Base-by-base conservation (phyloP, 2,113 vertebrate species). In the Oncorhynchus gorbuscha region DNA sequence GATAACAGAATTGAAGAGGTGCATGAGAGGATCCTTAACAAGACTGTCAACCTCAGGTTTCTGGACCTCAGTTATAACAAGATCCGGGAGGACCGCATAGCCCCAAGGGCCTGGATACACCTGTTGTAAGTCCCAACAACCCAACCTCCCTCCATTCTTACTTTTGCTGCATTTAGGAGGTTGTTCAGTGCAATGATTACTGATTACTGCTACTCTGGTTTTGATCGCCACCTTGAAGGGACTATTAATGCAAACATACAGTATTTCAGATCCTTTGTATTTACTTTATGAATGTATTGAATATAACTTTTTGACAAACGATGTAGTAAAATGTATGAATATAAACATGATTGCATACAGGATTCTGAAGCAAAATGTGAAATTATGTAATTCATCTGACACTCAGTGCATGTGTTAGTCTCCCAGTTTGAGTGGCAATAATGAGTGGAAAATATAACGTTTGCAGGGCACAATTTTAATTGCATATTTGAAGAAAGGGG, bases 21-120 rank as follows among this genome's bases (percentile, higher is more conserved):
- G 16, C 74, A 76, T 9, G 90, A 92, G n/a, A 83, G 77, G 0
- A 16, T 87, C 2, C 84, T 93, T 49, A 93, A 89, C 77, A 84
- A 79, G 74, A 90, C 87, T 14, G 51, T 35, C 9, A 89, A 84
- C 74, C 88, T 94, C 22, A 80, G 82, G 0, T 39, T 88, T 45
- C 74, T 93, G 74, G 85, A 91, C 30, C 86, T 93, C 59, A 92
- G 91, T 59, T 90, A 90, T 76, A 93, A 91, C 82, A 39, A 67
- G 18, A 85, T 94, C 48, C 80, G 81, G 73, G 90, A 94, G 73
- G 86, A 91, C 78, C 80, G 48, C 45, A 91, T 93, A 8, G 83
- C 73, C 2, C 89, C 89, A 24, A 81, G n/a, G 3, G 90, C 91
- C 16, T 91, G 88, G 90, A 88, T 90, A 1, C 72, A 89, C 65